These are phyloP conservation scores for Sarcophaga caerulescens DNA, from an alignment of 2,888 invertebrate genomes.

Conservation along the genomic window DNA sequence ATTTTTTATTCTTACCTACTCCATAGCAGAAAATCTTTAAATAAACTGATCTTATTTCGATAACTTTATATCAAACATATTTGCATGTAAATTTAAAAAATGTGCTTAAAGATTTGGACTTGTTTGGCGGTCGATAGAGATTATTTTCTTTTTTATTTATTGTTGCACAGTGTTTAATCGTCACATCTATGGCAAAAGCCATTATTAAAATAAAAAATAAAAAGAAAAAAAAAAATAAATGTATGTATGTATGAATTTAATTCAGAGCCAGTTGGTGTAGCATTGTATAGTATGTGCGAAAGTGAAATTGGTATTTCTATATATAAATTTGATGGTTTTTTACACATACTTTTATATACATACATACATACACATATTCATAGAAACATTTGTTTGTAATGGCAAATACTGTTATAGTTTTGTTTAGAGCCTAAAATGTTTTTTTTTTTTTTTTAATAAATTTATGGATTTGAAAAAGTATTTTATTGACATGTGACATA, in stretches of 20 bases:
- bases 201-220: neutral
- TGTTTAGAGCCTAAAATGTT: neutral
- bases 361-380: neutral
- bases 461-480: too few species aligned
- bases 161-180: neutral
- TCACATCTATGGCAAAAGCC: neutral
- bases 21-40: too few species aligned
- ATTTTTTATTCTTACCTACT: too few species aligned
- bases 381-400: neutral
- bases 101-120: neutral
- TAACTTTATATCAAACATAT: too few species aligned
- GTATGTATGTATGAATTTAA: neutral
- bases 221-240: neutral
- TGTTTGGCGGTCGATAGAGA: neutral
- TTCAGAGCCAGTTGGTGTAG: conserved; percentile 2
- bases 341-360: neutral
- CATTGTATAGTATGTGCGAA: conserved; percentile 34
- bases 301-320: conserved; percentile 59
- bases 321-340: conserved; percentile 29
- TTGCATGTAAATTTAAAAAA: too few species aligned
- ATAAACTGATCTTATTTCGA: too few species aligned
- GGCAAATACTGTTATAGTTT: neutral
- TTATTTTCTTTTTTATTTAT: neutral
- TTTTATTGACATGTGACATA: too few species aligned
- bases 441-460: too few species aligned